Evolutionary conservation across 2,888 invertebrate genomes (phyloP).

Genomic region (Drosophila dives): DNA sequence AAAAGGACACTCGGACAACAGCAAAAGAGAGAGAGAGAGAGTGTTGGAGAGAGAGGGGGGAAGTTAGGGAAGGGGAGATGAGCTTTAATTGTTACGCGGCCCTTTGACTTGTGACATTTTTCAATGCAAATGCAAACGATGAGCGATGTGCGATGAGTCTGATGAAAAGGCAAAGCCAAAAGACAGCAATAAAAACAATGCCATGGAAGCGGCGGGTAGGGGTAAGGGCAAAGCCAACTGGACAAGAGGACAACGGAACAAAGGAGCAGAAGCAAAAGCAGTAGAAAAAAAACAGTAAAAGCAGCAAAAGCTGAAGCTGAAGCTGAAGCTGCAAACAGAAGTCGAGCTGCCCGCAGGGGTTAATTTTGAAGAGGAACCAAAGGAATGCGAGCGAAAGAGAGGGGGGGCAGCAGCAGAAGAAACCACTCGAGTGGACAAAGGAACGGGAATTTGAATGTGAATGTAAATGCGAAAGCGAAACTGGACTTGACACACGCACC

Average conservation of each 20-base stretch:
- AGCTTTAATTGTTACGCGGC: constrained; percentile 69
- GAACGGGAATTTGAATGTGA: constrained; percentile 16
- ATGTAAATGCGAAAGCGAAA: constrained; percentile 27
- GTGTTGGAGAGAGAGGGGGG: not conserved
- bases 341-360: constrained; percentile 74
- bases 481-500: constrained; percentile 80
- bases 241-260: constrained; percentile 52
- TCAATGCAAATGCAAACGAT: constrained; percentile 72
- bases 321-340: constrained; percentile 22
- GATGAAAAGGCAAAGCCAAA: constrained; percentile 77
- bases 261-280: constrained; percentile 22
- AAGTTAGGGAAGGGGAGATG: constrained; percentile 3
- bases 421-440: constrained; percentile 76
- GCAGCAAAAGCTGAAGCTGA: constrained; percentile 33
- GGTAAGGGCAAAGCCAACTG: constrained; percentile 29
- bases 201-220: not conserved
- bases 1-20: constrained; percentile 63
- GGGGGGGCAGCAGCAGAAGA: not conserved
- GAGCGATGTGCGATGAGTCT: constrained; percentile 36
- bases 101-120: constrained; percentile 80
- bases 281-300: constrained; percentile 25
- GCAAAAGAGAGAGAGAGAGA: constrained; percentile 5
- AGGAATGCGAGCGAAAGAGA: constrained; percentile 54
- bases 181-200: constrained; percentile 70
- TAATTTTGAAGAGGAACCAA: constrained; percentile 61